These are phyloP conservation scores for Phycodurus eques DNA, from an alignment of 2,113 vertebrate species.

Conservation along the genomic window DNA sequence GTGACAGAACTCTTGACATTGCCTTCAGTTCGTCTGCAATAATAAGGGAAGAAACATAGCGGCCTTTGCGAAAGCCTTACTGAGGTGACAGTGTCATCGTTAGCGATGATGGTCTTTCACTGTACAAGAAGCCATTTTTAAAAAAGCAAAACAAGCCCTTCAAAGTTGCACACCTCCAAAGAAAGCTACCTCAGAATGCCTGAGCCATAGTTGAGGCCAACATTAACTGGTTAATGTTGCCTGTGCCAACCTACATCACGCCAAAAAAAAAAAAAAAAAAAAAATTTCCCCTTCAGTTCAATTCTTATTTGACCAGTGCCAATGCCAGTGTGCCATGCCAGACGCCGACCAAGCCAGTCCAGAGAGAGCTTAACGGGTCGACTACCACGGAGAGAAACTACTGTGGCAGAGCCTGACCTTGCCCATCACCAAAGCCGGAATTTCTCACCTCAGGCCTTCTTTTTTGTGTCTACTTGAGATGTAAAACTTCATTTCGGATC, in stretches of 20 bases:
- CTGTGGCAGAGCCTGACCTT: slow-evolving; percentile 17
- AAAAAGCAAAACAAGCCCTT: slow-evolving; percentile 23
- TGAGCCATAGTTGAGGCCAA: slow-evolving; percentile 45
- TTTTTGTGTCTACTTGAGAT: no score
- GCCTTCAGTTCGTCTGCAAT: slow-evolving; percentile 50
- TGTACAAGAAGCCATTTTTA: slow-evolving; percentile 33
- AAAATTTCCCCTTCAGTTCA: background rate
- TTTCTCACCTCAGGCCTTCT: background rate
- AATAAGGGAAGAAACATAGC: slow-evolving; percentile 46
- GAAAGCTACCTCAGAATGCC: slow-evolving; percentile 73
- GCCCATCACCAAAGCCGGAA: background rate
- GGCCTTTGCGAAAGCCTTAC: slow-evolving; percentile 60
- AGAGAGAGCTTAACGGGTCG: slow-evolving; percentile 48
- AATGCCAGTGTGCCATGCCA: slow-evolving; percentile 46
- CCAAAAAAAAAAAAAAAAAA: slow-evolving; percentile 21
- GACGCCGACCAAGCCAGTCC: slow-evolving; percentile 22
- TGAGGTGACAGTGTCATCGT: slow-evolving; percentile 15
- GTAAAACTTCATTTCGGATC: no score
- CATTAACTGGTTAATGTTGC: slow-evolving; percentile 48
- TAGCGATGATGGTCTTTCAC: slow-evolving; percentile 40
- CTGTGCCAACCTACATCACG: slow-evolving; percentile 58
- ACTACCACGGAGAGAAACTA: slow-evolving; percentile 49
- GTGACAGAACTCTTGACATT: slow-evolving; percentile 30
- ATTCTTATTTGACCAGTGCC: slow-evolving; percentile 39
- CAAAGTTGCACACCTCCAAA: slow-evolving; percentile 64